phyloP scores from a whole-genome alignment of 2,797 vertebrate genomes.

The Chelonia mydas region DNA sequence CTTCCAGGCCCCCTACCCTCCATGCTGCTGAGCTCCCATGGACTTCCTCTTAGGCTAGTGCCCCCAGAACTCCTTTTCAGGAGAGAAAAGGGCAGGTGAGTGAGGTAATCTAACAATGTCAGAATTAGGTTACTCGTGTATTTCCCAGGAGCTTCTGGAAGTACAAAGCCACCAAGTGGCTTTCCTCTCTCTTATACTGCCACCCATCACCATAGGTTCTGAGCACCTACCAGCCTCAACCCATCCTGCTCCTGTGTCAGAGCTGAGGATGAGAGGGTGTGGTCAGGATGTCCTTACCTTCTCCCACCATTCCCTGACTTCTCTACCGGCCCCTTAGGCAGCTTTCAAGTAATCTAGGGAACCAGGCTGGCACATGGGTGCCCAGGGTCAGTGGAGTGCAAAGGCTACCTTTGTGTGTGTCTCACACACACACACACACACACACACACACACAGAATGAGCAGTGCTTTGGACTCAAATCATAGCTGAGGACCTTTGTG shows the following conservation, averaged over 20 bases:
- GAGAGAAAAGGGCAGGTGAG: neutral
- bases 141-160: neutral
- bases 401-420: neutral
- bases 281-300: too few species aligned
- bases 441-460: neutral
- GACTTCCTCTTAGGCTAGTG: too few species aligned
- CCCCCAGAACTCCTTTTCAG: neutral
- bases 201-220: neutral
- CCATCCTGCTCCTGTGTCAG: neutral
- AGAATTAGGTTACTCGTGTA: neutral
- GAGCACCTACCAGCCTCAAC: neutral
- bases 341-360: neutral
- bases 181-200: neutral
- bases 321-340: neutral
- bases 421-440: neutral
- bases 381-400: neutral
- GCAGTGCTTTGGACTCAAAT: neutral
- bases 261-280: too few species aligned
- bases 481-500: neutral
- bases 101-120: neutral
- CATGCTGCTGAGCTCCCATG: neutral
- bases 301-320: too few species aligned
- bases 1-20: too few species aligned
- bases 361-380: neutral
- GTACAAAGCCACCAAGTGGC: neutral